Evolutionary conservation across 2,797 vertebrate genomes (phyloP).

Genomic region (Platyrinchus mystaceus): DNA sequence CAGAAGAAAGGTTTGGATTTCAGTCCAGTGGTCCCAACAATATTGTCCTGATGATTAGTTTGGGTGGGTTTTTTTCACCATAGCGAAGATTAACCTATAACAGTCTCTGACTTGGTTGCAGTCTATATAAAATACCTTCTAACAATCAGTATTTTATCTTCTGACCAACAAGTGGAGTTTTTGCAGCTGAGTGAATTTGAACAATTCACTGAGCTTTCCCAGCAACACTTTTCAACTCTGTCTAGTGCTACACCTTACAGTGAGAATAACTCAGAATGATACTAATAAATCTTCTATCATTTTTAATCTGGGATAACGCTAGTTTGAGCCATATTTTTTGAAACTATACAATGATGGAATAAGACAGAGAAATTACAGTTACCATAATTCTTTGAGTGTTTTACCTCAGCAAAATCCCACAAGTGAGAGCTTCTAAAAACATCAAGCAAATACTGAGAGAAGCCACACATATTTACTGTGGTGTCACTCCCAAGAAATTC

Average conservation of each 20-base stretch:
- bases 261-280: background rate
- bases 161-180: background rate
- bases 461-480: background rate
- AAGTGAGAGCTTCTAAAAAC: background rate
- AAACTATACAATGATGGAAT: background rate
- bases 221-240: background rate
- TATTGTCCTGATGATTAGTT: background rate
- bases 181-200: background rate
- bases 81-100: background rate
- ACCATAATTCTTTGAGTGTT: background rate
- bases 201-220: background rate
- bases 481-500: background rate
- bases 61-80: rapidly evolving
- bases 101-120: background rate
- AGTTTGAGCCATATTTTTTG: background rate
- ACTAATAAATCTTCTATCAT: background rate
- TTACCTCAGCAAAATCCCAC: background rate
- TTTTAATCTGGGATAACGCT: background rate
- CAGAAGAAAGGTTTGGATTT: background rate
- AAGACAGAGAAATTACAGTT: background rate
- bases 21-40: background rate
- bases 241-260: background rate
- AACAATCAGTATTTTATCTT: background rate
- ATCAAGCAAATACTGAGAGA: background rate
- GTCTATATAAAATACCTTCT: background rate